These are phyloP conservation scores for Holcopasites calliopsidis DNA, from an alignment of 1,140 invertebrate genomes.

Conservation along the genomic window DNA sequence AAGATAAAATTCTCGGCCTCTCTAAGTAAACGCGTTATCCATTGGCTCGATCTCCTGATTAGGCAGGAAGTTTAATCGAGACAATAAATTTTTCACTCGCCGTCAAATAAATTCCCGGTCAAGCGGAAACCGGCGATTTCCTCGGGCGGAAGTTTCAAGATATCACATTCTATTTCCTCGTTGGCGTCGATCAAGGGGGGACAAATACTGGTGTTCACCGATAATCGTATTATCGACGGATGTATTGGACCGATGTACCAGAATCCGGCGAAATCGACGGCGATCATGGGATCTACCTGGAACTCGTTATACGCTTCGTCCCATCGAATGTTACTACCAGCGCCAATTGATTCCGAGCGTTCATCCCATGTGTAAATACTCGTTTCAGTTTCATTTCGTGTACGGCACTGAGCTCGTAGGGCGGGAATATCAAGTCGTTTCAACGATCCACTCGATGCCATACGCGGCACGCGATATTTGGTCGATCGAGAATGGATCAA, in stretches of 20 bases:
- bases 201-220: slow-evolving; percentile 6
- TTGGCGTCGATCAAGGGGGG: background rate
- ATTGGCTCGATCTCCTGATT: background rate
- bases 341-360: slow-evolving; percentile 50
- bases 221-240: slow-evolving; percentile 38
- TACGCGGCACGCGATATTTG: background rate
- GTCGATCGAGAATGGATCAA: background rate
- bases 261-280: slow-evolving; percentile 5
- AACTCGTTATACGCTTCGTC: slow-evolving; percentile 41
- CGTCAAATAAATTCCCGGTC: slow-evolving; percentile 13
- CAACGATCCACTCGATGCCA: slow-evolving; percentile 19
- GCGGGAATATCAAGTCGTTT: slow-evolving; percentile 13
- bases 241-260: slow-evolving; percentile 10
- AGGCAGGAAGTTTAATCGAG: background rate
- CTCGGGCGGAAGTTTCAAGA: slow-evolving; percentile 6
- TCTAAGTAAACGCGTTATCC: background rate
- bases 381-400: slow-evolving; percentile 44
- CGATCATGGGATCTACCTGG: slow-evolving; percentile 28
- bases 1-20: no score
- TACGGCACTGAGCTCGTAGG: background rate
- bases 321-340: no score
- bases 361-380: slow-evolving; percentile 42
- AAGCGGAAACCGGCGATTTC: background rate
- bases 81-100: no score
- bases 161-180: slow-evolving; percentile 22